Evolutionary conservation across 1,140 invertebrate genomes (phyloP), one percentile per base, ranked within the genome.

Genomic region (Apis dorsata): DNA sequence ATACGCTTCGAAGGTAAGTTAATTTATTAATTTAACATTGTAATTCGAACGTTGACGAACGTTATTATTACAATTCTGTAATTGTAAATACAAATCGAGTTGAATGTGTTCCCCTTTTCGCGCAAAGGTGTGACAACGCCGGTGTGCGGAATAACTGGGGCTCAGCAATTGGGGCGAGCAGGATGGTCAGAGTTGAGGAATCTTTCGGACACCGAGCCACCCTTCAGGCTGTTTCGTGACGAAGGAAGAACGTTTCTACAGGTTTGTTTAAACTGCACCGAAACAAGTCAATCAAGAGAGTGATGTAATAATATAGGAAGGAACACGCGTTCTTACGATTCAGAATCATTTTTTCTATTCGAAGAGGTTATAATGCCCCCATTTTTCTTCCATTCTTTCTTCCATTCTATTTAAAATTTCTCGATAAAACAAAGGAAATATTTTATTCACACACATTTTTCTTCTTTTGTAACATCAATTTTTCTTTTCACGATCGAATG

Each of bases 121-220:
- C 4, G n/a, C 92, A 24, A 90, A 97, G 97, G 96, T 90, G 95
- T 97, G 2, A 95, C 95, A 83, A 96, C 96, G 44, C 97, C 97
- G n/a, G 95, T 98, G 51, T 98, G 97, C 90, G 97, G 97, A 44
- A 97, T 98, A n/a, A 97, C 97, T 3, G 96, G 96, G 53, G 96
- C 97, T 1, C 96, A 97, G 91, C 97, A 97, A 90, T 94, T 98
- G 53, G 96, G 97, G 1, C 94, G 95, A 79, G 95, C 95, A 86
- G 97, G 97, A 49, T 98, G 97, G 96, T 93, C 95, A 15, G 97
- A 97, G 88, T 92, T 97, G 44, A 94, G 96, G 74, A 97, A 97
- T 92, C 95, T 96, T 19, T 94, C 96, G 0, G 96, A 97, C 80
- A 95, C 95, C 4, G 97, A 97, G 90, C 96, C 97, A 69, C 97